Base-by-base conservation (phyloP, 2,113 vertebrate species). In the Isichthys henryi region DNA sequence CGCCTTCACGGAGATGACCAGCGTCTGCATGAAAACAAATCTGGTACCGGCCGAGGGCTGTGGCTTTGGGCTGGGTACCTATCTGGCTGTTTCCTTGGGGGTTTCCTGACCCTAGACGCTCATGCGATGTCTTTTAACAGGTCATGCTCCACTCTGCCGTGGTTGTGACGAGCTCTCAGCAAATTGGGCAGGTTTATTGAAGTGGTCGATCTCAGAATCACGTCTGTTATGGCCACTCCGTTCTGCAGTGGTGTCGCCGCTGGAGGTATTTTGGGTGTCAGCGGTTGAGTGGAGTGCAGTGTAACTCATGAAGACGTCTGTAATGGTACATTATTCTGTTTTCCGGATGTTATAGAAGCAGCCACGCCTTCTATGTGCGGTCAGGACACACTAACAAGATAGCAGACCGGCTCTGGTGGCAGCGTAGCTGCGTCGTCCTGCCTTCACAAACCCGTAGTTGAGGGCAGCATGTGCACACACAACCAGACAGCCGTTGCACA, bases 131-230 rank as follows among this genome's bases (percentile, higher is more conserved):
- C 21, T 27, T n/a, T 1, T 66, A 74, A 48, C 45, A 8, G 82
- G 27, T 49, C 17, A 13, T 88, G 88, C 9, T 2, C 4, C 10
- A 21, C 80, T 89, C 27, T 10, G 27, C 87, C 84, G 58, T 88
- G 48, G 50, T 89, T 3, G 17, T 2, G 46, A 89, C 91, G 80
- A 89, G 88, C 90, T 90, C 88, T 70, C 49, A 85, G 49, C 89
- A 85, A 91, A 88, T 66, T 31, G 8, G 11, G 39, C 39, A 39
- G 89, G 7, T 82, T 43, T 56, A 1, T 8, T 39, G n/a, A 66
- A 50, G 52, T 49, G 35, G 46, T 88, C 89, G 82, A 88, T 70
- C 27, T 74, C 66, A 74, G 6, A 1, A 9, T 74, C 66, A 17
- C n/a, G 31, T 74, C 31, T 8, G 27, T 74, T 13, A 15, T 15